Conservation (phyloP, 1,140 invertebrate species). For the Drosophila persimilis region DNA sequence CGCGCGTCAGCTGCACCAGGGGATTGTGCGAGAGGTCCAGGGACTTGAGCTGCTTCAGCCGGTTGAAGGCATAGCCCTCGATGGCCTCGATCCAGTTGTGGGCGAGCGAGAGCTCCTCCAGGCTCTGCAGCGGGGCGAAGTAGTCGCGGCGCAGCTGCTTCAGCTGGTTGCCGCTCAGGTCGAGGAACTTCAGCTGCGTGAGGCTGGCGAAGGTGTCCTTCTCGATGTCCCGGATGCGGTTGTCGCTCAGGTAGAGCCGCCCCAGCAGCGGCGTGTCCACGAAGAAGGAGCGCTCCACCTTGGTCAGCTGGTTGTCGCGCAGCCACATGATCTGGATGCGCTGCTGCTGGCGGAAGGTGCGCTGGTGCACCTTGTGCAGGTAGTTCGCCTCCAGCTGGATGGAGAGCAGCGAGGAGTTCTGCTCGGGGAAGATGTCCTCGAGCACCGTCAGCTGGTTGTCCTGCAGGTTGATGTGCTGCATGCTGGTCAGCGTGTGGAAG, state of each 20-base stretch:
- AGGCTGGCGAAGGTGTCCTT: slow-evolving; percentile 90
- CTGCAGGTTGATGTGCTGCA: slow-evolving; percentile 95
- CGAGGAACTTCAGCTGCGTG: slow-evolving; percentile 89
- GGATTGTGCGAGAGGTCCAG: slow-evolving; percentile 88
- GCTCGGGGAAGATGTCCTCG: slow-evolving; percentile 91
- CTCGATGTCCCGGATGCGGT: slow-evolving; percentile 91
- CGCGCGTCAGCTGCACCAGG: slow-evolving; percentile 85
- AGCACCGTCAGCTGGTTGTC: slow-evolving; percentile 90
- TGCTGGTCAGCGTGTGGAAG: slow-evolving; percentile 90
- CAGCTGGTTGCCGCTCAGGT: slow-evolving; percentile 90
- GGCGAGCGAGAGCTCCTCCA: slow-evolving; percentile 88
- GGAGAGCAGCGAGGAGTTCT: slow-evolving; percentile 89
- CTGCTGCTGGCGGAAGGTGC: slow-evolving; percentile 90
- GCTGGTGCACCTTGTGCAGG: slow-evolving; percentile 89
- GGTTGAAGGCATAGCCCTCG: slow-evolving; percentile 86
- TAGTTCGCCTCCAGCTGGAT: slow-evolving; percentile 94
- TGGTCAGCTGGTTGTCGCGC: slow-evolving; percentile 91
- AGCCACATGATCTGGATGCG: slow-evolving; percentile 94
- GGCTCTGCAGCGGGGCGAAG: slow-evolving; percentile 85
- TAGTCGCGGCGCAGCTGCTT: slow-evolving; percentile 87
- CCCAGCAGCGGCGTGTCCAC: slow-evolving; percentile 89
- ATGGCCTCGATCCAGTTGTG: slow-evolving; percentile 86
- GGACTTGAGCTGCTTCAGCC: slow-evolving; percentile 85
- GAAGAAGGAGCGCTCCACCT: slow-evolving; percentile 89
- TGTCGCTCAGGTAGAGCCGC: slow-evolving; percentile 92